A percentile compares a stretch with the other conserved stretches of the same genome.
Conservation (phyloP, 1,140 invertebrate species). For the Steinernema khuongi region DNA sequence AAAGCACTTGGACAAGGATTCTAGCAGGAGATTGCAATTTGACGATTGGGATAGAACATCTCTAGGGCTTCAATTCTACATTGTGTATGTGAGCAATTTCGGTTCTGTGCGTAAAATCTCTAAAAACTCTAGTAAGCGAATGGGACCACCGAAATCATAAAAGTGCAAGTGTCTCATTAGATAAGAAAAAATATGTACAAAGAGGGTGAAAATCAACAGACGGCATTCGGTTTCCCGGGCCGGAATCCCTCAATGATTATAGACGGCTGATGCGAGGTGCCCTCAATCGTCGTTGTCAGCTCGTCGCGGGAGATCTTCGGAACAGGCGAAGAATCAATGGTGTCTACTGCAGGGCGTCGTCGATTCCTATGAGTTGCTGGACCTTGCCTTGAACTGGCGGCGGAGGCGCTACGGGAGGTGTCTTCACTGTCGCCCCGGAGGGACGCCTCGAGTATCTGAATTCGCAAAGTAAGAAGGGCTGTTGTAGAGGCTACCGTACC, state of each 20-base stretch:
- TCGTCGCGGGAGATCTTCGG: neutral
- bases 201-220: neutral
- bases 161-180: neutral
- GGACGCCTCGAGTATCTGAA: neutral
- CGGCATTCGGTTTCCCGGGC: neutral
- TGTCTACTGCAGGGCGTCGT: neutral
- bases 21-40: neutral
- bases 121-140: slow-evolving; percentile 13
- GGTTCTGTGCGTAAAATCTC: neutral
- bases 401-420: neutral
- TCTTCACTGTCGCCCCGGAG: neutral
- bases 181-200: neutral
- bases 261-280: neutral
- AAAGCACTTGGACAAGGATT: neutral
- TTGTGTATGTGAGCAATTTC: neutral
- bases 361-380: neutral
- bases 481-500: neutral
- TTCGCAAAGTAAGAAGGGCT: neutral
- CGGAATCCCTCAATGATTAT: neutral
- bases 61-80: neutral
- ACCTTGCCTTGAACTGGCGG: neutral
- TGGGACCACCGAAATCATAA: neutral
- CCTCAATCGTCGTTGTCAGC: neutral
- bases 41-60: neutral
- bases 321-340: neutral